Evolutionary conservation across 2,888 invertebrate species (phyloP).

Genomic region (Tholera decimalis): DNA sequence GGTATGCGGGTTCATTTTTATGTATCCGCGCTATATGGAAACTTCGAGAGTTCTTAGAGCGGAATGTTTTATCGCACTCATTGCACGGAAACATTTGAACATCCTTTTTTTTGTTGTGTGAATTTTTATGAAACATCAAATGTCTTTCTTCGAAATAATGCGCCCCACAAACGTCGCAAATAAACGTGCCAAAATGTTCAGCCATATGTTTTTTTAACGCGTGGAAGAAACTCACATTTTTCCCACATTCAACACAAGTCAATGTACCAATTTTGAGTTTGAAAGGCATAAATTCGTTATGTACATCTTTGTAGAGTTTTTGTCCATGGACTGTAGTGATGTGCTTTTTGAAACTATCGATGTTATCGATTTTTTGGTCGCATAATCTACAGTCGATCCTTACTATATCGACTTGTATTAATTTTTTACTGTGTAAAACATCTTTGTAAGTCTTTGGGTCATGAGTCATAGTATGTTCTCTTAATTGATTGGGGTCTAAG

Average conservation of each 20-base stretch:
- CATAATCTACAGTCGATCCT: constrained; percentile 79
- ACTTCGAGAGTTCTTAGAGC: constrained; percentile 67
- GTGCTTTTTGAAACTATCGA: constrained; percentile 78
- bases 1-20: constrained; percentile 68
- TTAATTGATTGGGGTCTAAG: constrained; percentile 74
- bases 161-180: constrained; percentile 77
- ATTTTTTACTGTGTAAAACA: constrained; percentile 68
- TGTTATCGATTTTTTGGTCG: constrained; percentile 69
- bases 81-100: constrained; percentile 75
- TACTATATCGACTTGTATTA: constrained; percentile 75
- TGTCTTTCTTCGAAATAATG: constrained; percentile 80
- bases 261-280: constrained; percentile 73
- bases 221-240: constrained; percentile 73
- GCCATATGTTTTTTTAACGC: constrained; percentile 74
- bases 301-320: constrained; percentile 63
- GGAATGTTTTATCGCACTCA: constrained; percentile 75
- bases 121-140: constrained; percentile 71
- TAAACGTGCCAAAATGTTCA: constrained; percentile 73
- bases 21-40: constrained; percentile 69
- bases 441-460: constrained; percentile 74
- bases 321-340: constrained; percentile 72
- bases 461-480: constrained; percentile 77
- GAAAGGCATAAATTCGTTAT: constrained; percentile 80
- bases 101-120: constrained; percentile 38
- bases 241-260: constrained; percentile 73